Evolutionary conservation across 2,797 vertebrate species (phyloP).

Genomic region (Sphenodon punctatus): DNA sequence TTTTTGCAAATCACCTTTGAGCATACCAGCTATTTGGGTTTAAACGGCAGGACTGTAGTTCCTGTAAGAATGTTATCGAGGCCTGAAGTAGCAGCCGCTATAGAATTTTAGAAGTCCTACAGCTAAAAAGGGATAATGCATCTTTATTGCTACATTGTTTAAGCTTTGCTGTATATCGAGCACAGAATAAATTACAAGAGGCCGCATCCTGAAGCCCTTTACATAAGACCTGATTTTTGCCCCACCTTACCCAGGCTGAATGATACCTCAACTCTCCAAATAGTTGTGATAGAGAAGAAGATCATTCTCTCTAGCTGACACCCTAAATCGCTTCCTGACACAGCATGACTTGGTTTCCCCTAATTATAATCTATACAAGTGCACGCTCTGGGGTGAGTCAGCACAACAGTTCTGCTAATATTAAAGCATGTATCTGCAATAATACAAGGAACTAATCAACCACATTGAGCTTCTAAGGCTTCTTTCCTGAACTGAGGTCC

Average conservation of each 20-base stretch:
- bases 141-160: background rate
- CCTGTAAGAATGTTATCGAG: background rate
- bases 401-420: too few relatives aligned
- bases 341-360: too few relatives aligned
- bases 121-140: background rate
- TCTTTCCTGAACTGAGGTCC: too few relatives aligned
- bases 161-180: rapidly evolving
- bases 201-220: background rate
- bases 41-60: too few relatives aligned
- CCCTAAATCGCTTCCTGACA: too few relatives aligned
- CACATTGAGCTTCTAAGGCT: too few relatives aligned
- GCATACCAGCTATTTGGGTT: too few relatives aligned
- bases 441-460: background rate
- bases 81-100: background rate
- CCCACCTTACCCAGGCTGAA: background rate
- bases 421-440: too few relatives aligned
- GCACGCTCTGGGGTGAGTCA: too few relatives aligned
- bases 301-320: too few relatives aligned
- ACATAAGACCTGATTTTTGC: background rate
- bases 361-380: too few relatives aligned
- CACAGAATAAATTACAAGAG: background rate
- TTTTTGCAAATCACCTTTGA: too few relatives aligned
- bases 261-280: rapidly evolving
- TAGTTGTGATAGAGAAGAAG: background rate
- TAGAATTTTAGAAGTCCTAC: background rate